Evolutionary conservation across 1,140 invertebrate genomes (phyloP), one percentile per base, ranked within the genome.

Genomic region (Scylla paramamosain): DNA sequence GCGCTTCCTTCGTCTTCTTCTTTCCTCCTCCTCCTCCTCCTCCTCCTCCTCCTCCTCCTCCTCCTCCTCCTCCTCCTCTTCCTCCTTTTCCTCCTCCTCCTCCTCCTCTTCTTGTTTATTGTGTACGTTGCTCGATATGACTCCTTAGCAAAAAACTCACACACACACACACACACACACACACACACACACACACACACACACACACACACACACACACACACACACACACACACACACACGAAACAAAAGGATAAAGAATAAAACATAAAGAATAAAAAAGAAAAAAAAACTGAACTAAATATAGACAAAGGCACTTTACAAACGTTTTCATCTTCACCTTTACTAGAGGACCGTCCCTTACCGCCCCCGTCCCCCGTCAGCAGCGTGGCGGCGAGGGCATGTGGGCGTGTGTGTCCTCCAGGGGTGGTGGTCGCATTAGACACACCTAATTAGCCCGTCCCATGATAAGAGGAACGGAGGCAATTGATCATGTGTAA

Each of bases 401-500:
- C 20, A 20, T 77, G 67, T 20, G 67, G 20, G 67, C 67, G 67
- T 77, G 67, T 77, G 67, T 77, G 39, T 39, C 39, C n/a, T 1
- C 67, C 20, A 77, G 67, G 67, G 67, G 67, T n/a, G 8, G 67
- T n/a, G 67, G 67, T 12, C 25, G 67, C 67, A 77, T 77, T 77
- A 77, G 67, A 77, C 67, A 77, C 67, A 77, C 67, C 25, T 77
- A 77, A 77, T 77, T 77, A 77, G 20, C 67, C 67, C 20, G 8
- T 77, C 67, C 67, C 25, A 7, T 77, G 67, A 77, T 77, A 77
- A 77, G 67, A 77, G 67, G 67, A n/a, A 77, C 67, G 67, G 20
- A 77, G 67, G 67, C 67, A 77, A n/a, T 77, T 77, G 67, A 77
- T 77, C 67, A 20, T n/a, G n/a, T n/a, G 67, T 77, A 77, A 77